A percentile compares a stretch with the other conserved stretches of the same genome.
Evolutionary conservation across 2,888 invertebrate genomes (phyloP).

Genomic region (Synergus japonicus): DNA sequence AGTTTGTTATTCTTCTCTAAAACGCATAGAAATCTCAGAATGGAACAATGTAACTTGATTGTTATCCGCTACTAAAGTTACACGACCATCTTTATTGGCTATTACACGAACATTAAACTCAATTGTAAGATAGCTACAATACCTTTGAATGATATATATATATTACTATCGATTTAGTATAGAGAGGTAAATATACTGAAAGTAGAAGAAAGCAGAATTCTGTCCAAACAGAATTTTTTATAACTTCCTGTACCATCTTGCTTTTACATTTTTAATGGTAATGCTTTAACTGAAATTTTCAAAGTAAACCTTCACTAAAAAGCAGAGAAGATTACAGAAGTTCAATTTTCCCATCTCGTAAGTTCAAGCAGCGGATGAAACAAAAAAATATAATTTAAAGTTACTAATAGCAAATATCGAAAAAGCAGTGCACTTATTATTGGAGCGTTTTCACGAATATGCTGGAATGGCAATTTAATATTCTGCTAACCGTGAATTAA

Average conservation of each 20-base stretch:
- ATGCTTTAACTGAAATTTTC: background rate
- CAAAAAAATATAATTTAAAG: too few relatives aligned
- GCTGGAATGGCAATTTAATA: background rate
- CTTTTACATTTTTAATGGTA: background rate
- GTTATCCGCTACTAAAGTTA: background rate
- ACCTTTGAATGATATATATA: background rate
- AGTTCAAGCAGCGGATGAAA: too few relatives aligned
- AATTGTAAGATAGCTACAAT: background rate
- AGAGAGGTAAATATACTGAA: background rate
- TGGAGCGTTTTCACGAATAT: too few relatives aligned
- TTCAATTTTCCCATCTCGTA: too few relatives aligned
- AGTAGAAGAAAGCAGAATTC: background rate
- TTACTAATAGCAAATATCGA: too few relatives aligned
- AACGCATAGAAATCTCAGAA: background rate
- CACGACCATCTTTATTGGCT: background rate
- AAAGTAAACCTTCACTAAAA: background rate
- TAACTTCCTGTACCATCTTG: background rate
- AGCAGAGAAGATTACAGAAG: background rate
- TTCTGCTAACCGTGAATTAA: conserved; percentile 7
- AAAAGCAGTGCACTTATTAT: too few relatives aligned
- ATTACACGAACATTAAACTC: background rate
- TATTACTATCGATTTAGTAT: background rate
- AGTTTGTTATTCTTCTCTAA: too few relatives aligned
- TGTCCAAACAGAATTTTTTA: background rate
- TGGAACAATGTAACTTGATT: background rate